These are phyloP conservation scores for Egretta garzetta DNA, from an alignment of 2,113 vertebrate genomes.

Conservation along the genomic window DNA sequence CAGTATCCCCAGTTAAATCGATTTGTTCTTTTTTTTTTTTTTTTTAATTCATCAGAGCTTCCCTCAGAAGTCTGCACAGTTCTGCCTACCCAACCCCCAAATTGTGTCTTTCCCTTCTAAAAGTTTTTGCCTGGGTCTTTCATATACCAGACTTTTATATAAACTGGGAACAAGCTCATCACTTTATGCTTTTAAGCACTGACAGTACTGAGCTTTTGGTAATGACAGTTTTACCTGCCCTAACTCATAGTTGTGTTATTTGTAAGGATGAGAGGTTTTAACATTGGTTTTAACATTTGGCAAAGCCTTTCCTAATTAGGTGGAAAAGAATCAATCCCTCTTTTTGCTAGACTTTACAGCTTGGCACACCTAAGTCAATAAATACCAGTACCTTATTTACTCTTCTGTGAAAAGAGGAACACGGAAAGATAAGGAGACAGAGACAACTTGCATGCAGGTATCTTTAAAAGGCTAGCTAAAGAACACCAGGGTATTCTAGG, in stretches of 20 bases:
- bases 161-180: neutral
- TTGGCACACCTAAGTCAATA: neutral
- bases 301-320: neutral
- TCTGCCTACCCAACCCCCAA: neutral
- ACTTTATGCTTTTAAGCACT: neutral
- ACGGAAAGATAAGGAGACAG: neutral
- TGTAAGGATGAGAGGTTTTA: neutral
- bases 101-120: neutral
- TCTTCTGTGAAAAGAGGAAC: neutral
- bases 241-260: neutral
- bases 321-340: neutral
- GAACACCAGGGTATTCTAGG: neutral
- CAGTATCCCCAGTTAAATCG: neutral
- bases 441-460: neutral
- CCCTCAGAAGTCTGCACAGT: neutral
- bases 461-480: neutral
- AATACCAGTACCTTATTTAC: neutral
- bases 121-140: neutral
- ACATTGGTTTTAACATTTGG: neutral
- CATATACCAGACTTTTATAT: neutral
- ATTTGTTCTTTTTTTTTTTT: neutral
- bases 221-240: neutral
- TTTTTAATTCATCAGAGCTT: neutral
- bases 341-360: neutral
- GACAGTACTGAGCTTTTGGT: neutral